Base-by-base conservation (phyloP, 2,797 vertebrate species). In the Benthosema pterotum region DNA sequence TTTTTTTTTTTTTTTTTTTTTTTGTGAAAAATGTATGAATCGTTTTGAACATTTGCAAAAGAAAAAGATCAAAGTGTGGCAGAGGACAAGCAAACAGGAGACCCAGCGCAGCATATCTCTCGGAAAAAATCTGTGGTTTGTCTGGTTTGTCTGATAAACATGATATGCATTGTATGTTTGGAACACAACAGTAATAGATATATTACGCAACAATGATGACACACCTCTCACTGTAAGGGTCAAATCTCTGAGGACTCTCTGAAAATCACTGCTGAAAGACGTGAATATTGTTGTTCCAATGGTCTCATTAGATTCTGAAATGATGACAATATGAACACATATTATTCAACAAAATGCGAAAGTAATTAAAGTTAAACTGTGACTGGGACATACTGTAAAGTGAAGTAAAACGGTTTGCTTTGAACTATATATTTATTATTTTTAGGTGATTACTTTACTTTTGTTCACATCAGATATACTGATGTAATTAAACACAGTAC, bases 201-300 rank as follows among this genome's bases (percentile, higher is more conserved):
- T 58, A 25, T 47, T 6, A 25, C 13, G 46, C 13, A 43, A 32
- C n/a, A 46, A 12, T 16, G 51, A 45, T 45, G n/a, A 38, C 57
- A 14, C 82, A 94, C 94, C 89, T 79, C 60, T 61, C 2, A 90
- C 90, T 64, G 87, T 77, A 57, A 70, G 74, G 60, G 77, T 77
- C 62, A 92, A 61, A 0, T 86, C 78, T 0, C 32, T 75, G 71
- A 94, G 77, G 0, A 58, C 66, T 0, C 57, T 68, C 4, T 88
- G 86, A 32, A 91, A 68, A 0, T 72, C 42, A 1, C 74, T 74
- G 60, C 75, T 72, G 55, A 93, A 83, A 76, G 86, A 85, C 0
- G 65, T 3, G 3, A 92, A 78, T 51, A 93, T 75, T 3, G 69
- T 63, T 22, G 52, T 51, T 7, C 91, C 90, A 1, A 93, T 78